These are phyloP conservation scores for Anarsia innoxiella DNA, from an alignment of 2,888 invertebrate species.

Conservation along the genomic window DNA sequence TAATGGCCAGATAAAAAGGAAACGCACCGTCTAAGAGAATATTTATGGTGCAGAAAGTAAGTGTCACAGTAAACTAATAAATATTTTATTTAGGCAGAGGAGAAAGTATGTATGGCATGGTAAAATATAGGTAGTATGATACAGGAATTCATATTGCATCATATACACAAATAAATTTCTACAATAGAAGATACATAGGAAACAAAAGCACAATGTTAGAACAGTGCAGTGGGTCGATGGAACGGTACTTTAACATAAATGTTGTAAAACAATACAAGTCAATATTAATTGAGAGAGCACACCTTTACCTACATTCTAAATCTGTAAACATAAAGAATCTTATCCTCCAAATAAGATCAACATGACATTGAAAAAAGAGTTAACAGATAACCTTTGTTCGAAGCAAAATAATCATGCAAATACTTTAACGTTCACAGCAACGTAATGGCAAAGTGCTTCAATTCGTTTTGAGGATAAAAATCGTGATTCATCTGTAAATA, in stretches of 20 bases:
- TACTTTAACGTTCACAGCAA: too few species aligned
- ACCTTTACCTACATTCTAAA: slow-evolving; percentile 29
- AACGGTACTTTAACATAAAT: slow-evolving; percentile 41
- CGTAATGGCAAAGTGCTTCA: slow-evolving; percentile 38
- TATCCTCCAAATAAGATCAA: slow-evolving; percentile 23
- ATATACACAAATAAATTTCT: too few species aligned
- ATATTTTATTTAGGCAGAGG: slow-evolving; percentile 3
- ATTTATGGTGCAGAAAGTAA: slow-evolving; percentile 6
- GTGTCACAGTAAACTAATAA: slow-evolving; percentile 1
- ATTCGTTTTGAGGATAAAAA: slow-evolving; percentile 33
- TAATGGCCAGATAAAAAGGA: slow-evolving; percentile 11
- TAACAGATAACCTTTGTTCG: slow-evolving; percentile 33
- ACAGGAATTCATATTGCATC: too few species aligned
- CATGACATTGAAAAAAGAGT: slow-evolving; percentile 30
- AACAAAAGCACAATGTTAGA: slow-evolving; percentile 24
- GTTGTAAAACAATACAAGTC: slow-evolving; percentile 36
- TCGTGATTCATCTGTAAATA: slow-evolving; percentile 23
- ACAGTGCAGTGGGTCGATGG: slow-evolving; percentile 30
- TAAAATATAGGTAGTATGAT: too few species aligned
- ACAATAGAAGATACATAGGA: slow-evolving; percentile 17
- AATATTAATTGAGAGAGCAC: slow-evolving; percentile 30
- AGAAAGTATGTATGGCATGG: too few species aligned
- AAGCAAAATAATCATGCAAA: slow-evolving; percentile 39
- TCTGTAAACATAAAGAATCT: slow-evolving; percentile 24
- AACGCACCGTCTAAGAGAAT: slow-evolving; percentile 5